Conservation (phyloP, 2,113 vertebrate genomes). For the Cranoglanis bouderius region DNA sequence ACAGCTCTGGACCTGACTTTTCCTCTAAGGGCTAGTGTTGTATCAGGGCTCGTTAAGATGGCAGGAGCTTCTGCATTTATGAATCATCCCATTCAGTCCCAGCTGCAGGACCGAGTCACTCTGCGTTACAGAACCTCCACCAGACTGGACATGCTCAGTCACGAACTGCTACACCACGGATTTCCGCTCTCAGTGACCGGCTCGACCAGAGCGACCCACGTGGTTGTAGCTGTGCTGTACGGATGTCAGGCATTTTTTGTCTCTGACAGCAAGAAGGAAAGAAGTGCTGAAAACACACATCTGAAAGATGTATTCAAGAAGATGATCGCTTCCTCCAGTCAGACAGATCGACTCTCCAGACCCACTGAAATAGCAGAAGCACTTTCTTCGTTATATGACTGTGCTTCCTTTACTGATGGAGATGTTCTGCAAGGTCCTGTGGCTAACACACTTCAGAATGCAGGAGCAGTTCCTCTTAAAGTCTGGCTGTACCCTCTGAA, state of each 20-base stretch:
- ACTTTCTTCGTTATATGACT: not conserved
- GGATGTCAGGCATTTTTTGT: conserved; percentile 46
- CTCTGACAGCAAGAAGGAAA: conserved; percentile 4
- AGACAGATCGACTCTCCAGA: not conserved
- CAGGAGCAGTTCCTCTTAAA: conserved; percentile 40
- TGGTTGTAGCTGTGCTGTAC: conserved; percentile 44
- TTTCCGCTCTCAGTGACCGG: not conserved
- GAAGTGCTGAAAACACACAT: not conserved
- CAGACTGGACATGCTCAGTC: conserved; percentile 50
- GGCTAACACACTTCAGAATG: not conserved
- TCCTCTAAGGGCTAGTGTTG: conserved; percentile 23
- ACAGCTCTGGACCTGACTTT: conserved; percentile 23
- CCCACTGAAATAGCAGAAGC: not conserved
- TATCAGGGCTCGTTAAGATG: conserved; percentile 31
- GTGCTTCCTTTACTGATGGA: conserved; percentile 7
- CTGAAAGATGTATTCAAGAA: not conserved
- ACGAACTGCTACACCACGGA: conserved; percentile 11
- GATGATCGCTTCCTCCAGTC: not conserved
- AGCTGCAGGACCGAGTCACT: conserved; percentile 36
- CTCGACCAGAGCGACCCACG: conserved; percentile 41
- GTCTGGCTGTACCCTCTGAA: conserved; percentile 49
- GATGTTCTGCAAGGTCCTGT: not conserved
- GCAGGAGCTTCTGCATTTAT: conserved; percentile 42
- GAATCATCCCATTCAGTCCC: conserved; percentile 15
- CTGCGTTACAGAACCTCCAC: conserved; percentile 44